These are phyloP conservation scores for Ficedula albicollis DNA, from an alignment of 2,797 vertebrate species.

Conservation along the genomic window DNA sequence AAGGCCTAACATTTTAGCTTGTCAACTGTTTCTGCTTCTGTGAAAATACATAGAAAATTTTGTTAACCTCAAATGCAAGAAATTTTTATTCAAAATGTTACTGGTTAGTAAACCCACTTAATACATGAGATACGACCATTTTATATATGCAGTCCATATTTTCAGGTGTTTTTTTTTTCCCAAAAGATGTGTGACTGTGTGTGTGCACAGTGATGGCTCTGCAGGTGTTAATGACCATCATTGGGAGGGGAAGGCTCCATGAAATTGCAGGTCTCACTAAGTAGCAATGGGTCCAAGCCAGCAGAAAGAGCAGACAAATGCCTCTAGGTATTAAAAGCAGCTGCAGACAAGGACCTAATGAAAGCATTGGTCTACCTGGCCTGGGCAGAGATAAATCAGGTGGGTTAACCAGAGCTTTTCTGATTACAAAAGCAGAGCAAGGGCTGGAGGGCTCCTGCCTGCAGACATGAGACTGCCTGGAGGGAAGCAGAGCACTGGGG, in stretches of 20 bases:
- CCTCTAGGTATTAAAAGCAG: neutral
- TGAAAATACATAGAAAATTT: neutral
- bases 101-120: neutral
- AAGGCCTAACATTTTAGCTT: neutral
- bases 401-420: neutral
- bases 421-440: neutral
- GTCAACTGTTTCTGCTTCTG: neutral
- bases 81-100: neutral
- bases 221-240: neutral
- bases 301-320: neutral
- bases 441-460: neutral
- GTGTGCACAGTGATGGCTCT: neutral
- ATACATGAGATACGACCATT: neutral
- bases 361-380: neutral
- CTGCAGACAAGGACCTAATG: neutral
- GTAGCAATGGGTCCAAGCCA: neutral
- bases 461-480: neutral
- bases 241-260: neutral
- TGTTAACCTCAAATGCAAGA: neutral
- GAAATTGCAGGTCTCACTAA: neutral
- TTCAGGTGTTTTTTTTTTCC: neutral
- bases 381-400: neutral
- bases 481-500: neutral
- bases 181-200: rapidly evolving
- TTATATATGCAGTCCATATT: neutral